These are phyloP conservation scores for Colaptes auratus DNA, from an alignment of 2,113 vertebrate species.

Conservation along the genomic window DNA sequence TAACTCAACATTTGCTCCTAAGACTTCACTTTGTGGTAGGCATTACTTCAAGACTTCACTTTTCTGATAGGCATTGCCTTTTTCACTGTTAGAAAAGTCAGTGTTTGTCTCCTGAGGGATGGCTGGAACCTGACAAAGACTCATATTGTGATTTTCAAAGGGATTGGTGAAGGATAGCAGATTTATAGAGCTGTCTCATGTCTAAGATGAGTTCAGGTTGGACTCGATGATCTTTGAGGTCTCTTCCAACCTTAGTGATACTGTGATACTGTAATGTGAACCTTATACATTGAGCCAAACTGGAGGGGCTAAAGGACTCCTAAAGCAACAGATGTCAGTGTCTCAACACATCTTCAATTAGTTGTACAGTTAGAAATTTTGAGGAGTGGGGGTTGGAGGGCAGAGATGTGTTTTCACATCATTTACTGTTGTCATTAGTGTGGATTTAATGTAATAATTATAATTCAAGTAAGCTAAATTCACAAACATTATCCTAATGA, in stretches of 20 bases:
- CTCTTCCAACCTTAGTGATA: no score
- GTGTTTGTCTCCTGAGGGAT: neutral
- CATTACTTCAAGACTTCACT: no score
- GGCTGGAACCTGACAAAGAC: neutral
- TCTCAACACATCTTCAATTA: neutral
- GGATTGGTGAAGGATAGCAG: neutral
- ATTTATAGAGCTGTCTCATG: neutral
- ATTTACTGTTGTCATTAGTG: neutral
- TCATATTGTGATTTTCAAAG: neutral
- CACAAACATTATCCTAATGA: neutral
- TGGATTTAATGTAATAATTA: neutral
- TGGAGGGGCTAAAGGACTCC: neutral
- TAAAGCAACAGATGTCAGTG: neutral
- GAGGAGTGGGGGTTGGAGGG: accelerated
- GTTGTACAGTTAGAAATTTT: neutral
- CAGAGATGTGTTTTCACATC: neutral
- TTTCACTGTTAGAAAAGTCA: neutral
- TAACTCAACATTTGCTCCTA: neutral
- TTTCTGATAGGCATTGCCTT: neutral
- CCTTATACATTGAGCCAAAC: neutral
- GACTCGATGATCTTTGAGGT: no score
- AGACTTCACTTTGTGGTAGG: neutral
- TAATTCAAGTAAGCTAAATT: neutral
- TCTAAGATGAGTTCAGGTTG: no score
- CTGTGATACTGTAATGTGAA: no score